A percentile compares a stretch with the other conserved stretches of the same genome.
Conservation (phyloP, 2,797 vertebrate species). For the Myiotriccus ornatus region DNA sequence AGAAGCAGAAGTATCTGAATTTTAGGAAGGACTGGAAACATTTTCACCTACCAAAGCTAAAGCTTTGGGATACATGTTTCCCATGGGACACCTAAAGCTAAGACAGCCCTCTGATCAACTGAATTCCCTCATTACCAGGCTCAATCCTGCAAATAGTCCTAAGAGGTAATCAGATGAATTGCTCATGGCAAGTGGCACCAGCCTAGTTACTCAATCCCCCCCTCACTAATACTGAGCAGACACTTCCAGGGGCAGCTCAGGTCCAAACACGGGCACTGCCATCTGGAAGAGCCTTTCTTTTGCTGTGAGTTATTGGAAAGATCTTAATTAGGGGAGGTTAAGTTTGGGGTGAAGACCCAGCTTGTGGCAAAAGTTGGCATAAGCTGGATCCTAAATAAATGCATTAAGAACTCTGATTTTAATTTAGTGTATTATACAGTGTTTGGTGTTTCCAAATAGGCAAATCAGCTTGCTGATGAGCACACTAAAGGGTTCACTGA, state of each 20-base stretch:
- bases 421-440: background rate
- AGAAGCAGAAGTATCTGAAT: background rate
- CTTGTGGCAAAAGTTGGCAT: background rate
- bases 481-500: background rate
- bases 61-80: background rate
- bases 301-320: background rate
- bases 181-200: background rate
- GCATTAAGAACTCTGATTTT: background rate
- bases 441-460: background rate
- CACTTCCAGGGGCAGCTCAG: background rate
- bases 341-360: background rate
- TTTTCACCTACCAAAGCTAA: background rate
- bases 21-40: background rate
- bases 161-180: background rate
- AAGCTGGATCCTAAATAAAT: background rate
- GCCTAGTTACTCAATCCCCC: background rate
- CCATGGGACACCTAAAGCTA: background rate
- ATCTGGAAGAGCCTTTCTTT: background rate
- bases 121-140: background rate
- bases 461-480: constrained; percentile 2
- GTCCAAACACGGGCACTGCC: fast-evolving
- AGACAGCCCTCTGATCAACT: background rate
- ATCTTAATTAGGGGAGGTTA: background rate
- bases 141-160: background rate
- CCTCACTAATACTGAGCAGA: background rate